These are phyloP conservation scores for Sapajus apella DNA, from an alignment of 2,113 vertebrate genomes.

Conservation along the genomic window DNA sequence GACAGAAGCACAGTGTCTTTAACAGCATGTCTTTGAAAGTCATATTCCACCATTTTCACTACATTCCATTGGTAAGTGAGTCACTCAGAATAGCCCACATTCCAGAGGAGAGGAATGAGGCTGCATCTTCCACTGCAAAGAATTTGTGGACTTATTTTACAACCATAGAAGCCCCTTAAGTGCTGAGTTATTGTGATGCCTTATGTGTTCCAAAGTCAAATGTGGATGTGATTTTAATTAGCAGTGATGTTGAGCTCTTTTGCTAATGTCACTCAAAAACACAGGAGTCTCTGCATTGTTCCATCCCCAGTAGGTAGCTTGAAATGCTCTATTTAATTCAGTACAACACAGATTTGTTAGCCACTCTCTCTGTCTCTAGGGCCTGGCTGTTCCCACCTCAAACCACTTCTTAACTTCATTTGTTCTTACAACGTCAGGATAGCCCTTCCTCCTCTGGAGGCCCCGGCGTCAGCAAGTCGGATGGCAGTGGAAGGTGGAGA, in stretches of 20 bases:
- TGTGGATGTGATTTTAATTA: background rate
- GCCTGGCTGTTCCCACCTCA: background rate
- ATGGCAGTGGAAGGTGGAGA: background rate
- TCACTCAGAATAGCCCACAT: background rate
- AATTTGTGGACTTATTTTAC: background rate
- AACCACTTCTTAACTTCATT: background rate
- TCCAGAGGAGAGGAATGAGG: conserved; percentile 8
- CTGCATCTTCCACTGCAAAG: background rate
- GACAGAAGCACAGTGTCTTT: background rate
- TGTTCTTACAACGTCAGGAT: background rate
- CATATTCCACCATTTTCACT: background rate
- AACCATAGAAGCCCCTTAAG: background rate
- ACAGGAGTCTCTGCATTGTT: background rate
- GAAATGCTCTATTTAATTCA: background rate
- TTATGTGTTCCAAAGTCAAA: background rate
- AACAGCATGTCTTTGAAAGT: background rate
- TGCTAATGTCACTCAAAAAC: background rate
- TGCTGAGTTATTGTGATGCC: background rate
- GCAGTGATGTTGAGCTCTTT: background rate
- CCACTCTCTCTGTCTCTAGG: background rate
- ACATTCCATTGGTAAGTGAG: background rate
- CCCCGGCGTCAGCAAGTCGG: background rate
- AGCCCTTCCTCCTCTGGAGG: background rate
- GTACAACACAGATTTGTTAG: background rate
- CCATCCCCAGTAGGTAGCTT: background rate